Conservation (phyloP, 2,888 invertebrate genomes). For the Agonopterix arenella region DNA sequence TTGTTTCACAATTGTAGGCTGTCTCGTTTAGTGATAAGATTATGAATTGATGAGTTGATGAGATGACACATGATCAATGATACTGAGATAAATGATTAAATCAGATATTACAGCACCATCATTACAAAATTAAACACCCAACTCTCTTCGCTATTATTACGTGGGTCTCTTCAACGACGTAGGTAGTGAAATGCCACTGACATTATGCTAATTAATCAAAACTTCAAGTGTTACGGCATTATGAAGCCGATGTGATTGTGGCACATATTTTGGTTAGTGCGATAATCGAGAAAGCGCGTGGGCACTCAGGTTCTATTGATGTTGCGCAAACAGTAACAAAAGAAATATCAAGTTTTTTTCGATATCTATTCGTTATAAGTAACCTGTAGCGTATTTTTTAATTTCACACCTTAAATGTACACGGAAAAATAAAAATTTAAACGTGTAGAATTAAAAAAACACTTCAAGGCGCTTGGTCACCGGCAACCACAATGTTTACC, state of each 20-base stretch:
- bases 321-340: slow-evolving; percentile 33
- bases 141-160: slow-evolving; percentile 11
- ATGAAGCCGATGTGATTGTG: slow-evolving; percentile 24
- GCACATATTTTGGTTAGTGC: slow-evolving; percentile 27
- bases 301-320: slow-evolving; percentile 26
- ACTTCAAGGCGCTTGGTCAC: too few species aligned
- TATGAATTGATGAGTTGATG: too few species aligned
- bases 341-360: too few species aligned
- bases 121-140: slow-evolving; percentile 8
- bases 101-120: slow-evolving; percentile 1
- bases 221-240: slow-evolving; percentile 30
- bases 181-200: slow-evolving; percentile 30
- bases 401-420: too few species aligned
- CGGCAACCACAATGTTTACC: too few species aligned
- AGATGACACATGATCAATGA: too few species aligned
- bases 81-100: neutral
- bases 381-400: too few species aligned
- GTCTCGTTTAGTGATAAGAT: too few species aligned
- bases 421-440: too few species aligned
- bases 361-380: too few species aligned
- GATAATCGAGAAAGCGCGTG: slow-evolving; percentile 49
- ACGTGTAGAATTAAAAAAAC: too few species aligned
- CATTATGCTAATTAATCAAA: slow-evolving; percentile 50
- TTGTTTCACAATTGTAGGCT: too few species aligned
- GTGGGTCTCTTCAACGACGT: slow-evolving; percentile 23